These are phyloP conservation scores for Bradypodion pumilum DNA, from an alignment of 2,797 vertebrate genomes.

Conservation along the genomic window DNA sequence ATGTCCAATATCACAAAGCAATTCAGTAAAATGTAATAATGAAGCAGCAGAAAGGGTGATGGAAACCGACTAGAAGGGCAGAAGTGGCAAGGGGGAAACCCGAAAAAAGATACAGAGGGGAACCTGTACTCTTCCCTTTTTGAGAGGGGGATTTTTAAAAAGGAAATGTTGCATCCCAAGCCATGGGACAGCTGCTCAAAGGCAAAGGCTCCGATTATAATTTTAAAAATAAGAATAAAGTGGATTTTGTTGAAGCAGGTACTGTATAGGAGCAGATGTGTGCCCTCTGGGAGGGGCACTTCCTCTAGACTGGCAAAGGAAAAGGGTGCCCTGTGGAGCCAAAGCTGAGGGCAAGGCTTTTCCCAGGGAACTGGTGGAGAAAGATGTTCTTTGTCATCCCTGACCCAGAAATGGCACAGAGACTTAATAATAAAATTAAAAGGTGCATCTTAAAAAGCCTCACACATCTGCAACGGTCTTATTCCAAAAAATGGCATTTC, in stretches of 20 bases:
- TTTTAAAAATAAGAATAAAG: background rate
- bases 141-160: background rate
- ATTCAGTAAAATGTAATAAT: background rate
- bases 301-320: background rate
- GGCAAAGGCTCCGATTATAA: background rate
- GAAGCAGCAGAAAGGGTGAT: background rate
- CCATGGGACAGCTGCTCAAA: background rate
- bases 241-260: background rate
- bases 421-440: too few species aligned
- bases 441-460: too few species aligned
- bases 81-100: background rate
- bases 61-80: background rate
- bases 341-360: background rate
- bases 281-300: background rate
- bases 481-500: too few species aligned
- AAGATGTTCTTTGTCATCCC: too few species aligned
- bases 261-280: background rate
- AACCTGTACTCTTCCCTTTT: background rate
- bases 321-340: background rate
- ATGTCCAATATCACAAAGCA: background rate
- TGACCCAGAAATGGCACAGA: too few species aligned
- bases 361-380: background rate
- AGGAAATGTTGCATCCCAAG: background rate
- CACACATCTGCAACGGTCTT: too few species aligned
- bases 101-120: background rate